A percentile compares a stretch with the other conserved stretches of the same genome.
Evolutionary conservation across 2,113 vertebrate genomes (phyloP).

Genomic region (Hippotragus niger): DNA sequence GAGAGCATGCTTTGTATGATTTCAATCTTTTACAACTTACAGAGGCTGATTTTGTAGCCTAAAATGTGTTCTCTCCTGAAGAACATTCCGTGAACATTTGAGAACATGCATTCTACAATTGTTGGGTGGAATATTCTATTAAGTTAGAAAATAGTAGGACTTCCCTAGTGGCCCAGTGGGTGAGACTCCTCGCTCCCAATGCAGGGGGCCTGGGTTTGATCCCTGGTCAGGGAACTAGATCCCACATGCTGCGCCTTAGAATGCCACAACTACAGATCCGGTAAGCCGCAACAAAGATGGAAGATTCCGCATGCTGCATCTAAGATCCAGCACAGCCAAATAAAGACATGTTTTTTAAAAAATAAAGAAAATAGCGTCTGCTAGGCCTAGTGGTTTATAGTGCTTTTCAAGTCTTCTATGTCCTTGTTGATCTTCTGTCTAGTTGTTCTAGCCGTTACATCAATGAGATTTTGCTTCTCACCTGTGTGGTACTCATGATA

Average conservation of each 20-base stretch:
- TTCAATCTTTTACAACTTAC: background rate
- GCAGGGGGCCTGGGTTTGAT: background rate
- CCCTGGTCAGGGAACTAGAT: background rate
- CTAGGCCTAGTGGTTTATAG: background rate
- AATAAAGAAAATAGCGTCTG: background rate
- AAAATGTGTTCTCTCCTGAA: background rate
- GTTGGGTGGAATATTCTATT: background rate
- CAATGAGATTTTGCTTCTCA: background rate
- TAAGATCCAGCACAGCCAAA: background rate
- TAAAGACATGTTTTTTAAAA: background rate
- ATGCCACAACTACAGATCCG: background rate
- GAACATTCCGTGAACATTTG: background rate
- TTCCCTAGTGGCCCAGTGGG: background rate
- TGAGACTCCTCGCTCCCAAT: background rate
- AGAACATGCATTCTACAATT: background rate
- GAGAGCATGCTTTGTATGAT: background rate
- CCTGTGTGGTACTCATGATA: background rate
- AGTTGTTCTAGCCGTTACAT: background rate
- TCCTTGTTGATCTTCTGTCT: background rate
- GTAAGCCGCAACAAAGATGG: background rate
- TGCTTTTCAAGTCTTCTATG: background rate
- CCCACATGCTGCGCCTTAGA: background rate
- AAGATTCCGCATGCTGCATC: background rate
- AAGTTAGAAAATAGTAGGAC: background rate
- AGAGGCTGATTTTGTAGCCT: background rate